Base-by-base conservation (phyloP, 2,113 vertebrate species). In the Taxidea taxus region DNA sequence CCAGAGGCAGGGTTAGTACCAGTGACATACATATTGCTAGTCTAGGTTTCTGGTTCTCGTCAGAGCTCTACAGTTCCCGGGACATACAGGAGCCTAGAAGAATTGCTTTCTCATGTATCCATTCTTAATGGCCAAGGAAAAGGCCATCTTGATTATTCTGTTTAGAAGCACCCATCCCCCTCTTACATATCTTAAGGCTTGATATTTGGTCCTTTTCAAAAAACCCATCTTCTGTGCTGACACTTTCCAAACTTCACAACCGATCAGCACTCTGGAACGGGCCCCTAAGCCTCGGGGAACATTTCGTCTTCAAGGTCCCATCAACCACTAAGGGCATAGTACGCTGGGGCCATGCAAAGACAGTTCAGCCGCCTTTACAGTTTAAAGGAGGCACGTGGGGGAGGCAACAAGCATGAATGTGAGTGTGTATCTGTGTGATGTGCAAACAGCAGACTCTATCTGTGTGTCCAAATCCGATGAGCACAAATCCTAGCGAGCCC, bases 1-100 rank as follows among this genome's bases (percentile, higher is more conserved):
- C 83, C 25, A 3, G 95, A 95, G 94, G 62, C 66, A 0, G 95
- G 11, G 51, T 54, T 68, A 47, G 84, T 15, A 31, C 60, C 42
- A 62, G 49, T 87, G 77, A 68, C 60, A 18, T 51, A 44, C 66
- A n/a, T 58, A 56, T 21, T n/a, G 58, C 75, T 62, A 66, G 62
- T 21, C 94, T 90, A 91, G 56, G 44, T 91, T 93, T 95, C 95
- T 98, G 96, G 66, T 94, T 96, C 95, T 96, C 7, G 39, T 94
- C 96, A 96, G 87, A 6, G 44, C 80, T 90, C 70, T 77, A 64
- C 37, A 80, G 82, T 70, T 66, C 51, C 72, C 0, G 7, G 68
- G 81, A 92, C 64, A 16, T 37, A 68, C 1, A 18, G 39, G n/a
- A 93, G n/a, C 39, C 88, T 25, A 14, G n/a, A 90, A 82, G 94